phyloP scores from a whole-genome alignment of 2,888 invertebrate genomes.

The Leptinotarsa tumamoca region DNA sequence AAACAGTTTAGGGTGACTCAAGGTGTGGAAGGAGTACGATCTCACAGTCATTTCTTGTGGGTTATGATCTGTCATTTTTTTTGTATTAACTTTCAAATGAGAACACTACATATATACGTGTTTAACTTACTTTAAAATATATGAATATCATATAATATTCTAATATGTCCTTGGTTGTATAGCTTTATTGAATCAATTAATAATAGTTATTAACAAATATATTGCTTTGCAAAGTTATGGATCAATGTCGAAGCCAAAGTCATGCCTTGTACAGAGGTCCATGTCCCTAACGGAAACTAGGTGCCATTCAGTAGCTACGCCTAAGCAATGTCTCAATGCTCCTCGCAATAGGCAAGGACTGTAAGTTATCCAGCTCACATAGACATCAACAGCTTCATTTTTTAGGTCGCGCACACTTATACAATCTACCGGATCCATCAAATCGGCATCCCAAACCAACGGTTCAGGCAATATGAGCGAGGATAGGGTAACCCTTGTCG shows the following conservation, averaged over 20 bases:
- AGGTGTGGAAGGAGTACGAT: too few species aligned
- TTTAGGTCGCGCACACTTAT: constrained; percentile 38
- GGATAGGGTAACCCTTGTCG: constrained; percentile 91
- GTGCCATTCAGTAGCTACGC: constrained; percentile 68
- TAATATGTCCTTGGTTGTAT: not conserved
- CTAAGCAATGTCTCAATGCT: constrained; percentile 68
- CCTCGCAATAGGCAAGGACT: constrained; percentile 66
- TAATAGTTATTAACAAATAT: constrained; percentile 36
- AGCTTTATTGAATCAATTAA: not conserved
- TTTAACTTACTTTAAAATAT: not conserved
- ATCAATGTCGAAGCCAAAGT: constrained; percentile 74
- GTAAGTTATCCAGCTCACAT: constrained; percentile 20
- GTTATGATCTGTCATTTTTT: too few species aligned
- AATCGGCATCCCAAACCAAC: constrained; percentile 30
- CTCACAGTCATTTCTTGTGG: too few species aligned
- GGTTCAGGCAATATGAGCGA: constrained; percentile 65
- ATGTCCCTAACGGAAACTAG: constrained; percentile 68
- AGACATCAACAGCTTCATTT: constrained; percentile 26
- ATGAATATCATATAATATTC: too few species aligned
- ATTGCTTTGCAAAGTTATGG: constrained; percentile 71
- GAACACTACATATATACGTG: not conserved
- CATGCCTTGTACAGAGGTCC: constrained; percentile 73
- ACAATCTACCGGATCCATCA: constrained; percentile 35
- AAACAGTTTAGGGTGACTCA: too few species aligned
- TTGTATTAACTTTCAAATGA: too few species aligned